Percentiles rank a stretch among this genome's conserved stretches.
phyloP scores from a whole-genome alignment of 92 coral and sea anemone genomes.

The Anthopleura xanthogrammica region DNA sequence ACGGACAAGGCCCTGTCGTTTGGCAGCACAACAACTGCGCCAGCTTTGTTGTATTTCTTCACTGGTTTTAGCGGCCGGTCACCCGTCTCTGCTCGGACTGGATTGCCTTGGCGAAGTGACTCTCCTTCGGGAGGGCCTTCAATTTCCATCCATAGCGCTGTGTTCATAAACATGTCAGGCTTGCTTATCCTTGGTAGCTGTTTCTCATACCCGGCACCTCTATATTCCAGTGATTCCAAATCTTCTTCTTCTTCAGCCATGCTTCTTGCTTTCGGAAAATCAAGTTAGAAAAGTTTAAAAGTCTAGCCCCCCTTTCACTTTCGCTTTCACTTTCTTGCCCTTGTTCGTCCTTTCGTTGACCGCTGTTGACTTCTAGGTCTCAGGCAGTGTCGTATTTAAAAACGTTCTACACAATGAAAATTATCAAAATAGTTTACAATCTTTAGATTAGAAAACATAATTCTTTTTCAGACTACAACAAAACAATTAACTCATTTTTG shows the following conservation, averaged over 20 bases:
- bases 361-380: neutral
- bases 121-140: constrained; percentile 1
- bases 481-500: too few species aligned
- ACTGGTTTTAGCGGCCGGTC: neutral
- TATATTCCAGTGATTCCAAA: neutral
- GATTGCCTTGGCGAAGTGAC: neutral
- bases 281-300: neutral
- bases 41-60: constrained; percentile 40
- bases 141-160: constrained; percentile 41
- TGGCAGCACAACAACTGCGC: constrained; percentile 59
- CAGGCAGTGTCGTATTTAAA: neutral
- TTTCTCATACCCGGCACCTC: neutral
- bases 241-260: neutral
- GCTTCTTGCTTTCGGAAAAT: neutral
- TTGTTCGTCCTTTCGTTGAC: neutral
- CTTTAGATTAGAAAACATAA: too few species aligned
- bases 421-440: too few species aligned
- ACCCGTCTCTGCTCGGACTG: neutral
- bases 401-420: neutral
- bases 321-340: neutral
- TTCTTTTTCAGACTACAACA: too few species aligned
- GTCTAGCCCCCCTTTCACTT: neutral
- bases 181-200: constrained; percentile 20
- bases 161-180: constrained; percentile 38
- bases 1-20: constrained; percentile 57